Evolutionary conservation across 35 echinoderm and acorn worm species (phyloP), one percentile per base, ranked within the genome.

Genomic region (Apostichopus californicus): DNA sequence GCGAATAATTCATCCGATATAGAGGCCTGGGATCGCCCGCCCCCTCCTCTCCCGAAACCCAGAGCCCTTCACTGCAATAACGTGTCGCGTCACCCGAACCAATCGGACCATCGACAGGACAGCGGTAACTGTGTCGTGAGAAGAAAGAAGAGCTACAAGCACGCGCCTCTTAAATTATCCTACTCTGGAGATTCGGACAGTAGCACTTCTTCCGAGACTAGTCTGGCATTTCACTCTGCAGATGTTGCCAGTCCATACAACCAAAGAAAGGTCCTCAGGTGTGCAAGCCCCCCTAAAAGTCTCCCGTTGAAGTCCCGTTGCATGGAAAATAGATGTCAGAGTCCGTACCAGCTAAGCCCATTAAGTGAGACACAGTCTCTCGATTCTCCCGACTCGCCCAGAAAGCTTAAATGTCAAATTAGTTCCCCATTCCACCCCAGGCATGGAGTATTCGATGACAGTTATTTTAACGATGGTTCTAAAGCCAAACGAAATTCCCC

Each of bases 181-280:
- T 87, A 87, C 86, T 87, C 86, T 66, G 86, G 86, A 3, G 86
- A 87, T 52, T 87, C 86, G 64, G 86, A 87, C 24, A 87, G 86
- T n/a, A 87, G 86, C 20, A 59, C 55, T 15, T 59, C 54, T 8
- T 87, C 86, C 23, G 86, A 87, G 5, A 24, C 86, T 12, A 60
- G 55, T 34, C 86, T 25, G 18, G 86, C 56, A 5, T 87, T 26
- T 14, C 20, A 14, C 46, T 54, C 86, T 18, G 15, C 54, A 13
- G 86, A 87, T 8, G 18, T 20, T 28, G n/a, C 54, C 54, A 87
- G 57, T 71, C 86, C 14, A 28, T 87, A 61, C 24, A 10, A n/a
- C 10, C 55, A 60, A 17, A 54, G 28, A 7, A 87, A 17, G 57
- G 64, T 87, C 5, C 8, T 71, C 12, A 66, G 58, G 52, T 87